These are phyloP conservation scores for Caloenas nicobarica DNA, from an alignment of 2,113 vertebrate species.

Conservation along the genomic window DNA sequence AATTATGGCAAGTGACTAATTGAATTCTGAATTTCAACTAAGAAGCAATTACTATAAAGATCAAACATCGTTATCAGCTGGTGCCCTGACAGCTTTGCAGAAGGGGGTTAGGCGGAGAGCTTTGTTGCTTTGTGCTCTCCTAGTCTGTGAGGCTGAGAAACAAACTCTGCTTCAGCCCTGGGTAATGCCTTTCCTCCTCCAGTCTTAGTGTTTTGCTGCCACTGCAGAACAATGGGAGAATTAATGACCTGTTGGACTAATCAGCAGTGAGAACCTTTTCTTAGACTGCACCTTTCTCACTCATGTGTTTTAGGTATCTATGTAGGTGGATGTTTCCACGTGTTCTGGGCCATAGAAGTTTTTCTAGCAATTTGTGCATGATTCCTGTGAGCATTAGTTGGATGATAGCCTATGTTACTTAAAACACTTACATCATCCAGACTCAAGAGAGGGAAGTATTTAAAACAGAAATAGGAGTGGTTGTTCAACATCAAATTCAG, in stretches of 20 bases:
- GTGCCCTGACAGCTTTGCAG: neutral
- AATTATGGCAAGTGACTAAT: conserved; percentile 49
- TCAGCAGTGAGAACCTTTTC: neutral
- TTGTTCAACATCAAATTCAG: neutral
- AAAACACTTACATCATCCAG: neutral
- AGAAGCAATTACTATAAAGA: conserved; percentile 24
- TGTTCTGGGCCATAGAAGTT: neutral
- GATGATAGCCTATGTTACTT: neutral
- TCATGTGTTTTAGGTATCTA: neutral
- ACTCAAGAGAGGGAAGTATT: neutral
- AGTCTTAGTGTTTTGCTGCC: neutral
- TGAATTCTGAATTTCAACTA: conserved; percentile 50
- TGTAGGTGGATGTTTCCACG: neutral
- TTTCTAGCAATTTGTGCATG: neutral
- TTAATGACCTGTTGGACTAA: neutral
- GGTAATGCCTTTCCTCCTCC: neutral
- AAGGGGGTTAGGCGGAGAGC: neutral
- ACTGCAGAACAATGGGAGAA: neutral
- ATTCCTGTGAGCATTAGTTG: neutral
- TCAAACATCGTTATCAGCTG: neutral
- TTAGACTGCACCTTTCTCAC: neutral
- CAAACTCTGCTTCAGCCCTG: neutral
- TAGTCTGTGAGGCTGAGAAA: neutral
- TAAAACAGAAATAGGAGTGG: neutral
- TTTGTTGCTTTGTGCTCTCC: neutral